phyloP scores from a whole-genome alignment of 2,113 vertebrate genomes.

The Mesitornis unicolor region DNA sequence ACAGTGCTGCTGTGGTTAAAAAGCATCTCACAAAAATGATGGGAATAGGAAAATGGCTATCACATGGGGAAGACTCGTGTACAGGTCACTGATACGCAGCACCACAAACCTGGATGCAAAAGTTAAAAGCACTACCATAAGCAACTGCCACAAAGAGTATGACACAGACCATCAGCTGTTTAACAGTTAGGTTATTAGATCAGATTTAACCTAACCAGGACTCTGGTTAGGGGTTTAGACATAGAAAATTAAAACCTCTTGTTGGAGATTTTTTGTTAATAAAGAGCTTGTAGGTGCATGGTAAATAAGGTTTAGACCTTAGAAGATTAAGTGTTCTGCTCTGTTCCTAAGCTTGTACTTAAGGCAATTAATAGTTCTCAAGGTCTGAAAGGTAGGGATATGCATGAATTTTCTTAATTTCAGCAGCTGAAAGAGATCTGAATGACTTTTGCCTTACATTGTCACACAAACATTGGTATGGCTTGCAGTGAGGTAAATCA shows the following conservation, averaged over 20 bases:
- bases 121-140: neutral
- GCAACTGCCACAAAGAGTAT: neutral
- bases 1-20: neutral
- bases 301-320: conserved; percentile 49
- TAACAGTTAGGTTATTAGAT: neutral
- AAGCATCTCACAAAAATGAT: neutral
- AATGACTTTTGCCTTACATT: neutral
- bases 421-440: neutral
- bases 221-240: neutral
- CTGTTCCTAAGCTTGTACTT: conserved; percentile 44
- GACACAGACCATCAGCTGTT: neutral
- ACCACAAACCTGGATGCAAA: neutral
- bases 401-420: conserved; percentile 32
- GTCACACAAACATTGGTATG: neutral
- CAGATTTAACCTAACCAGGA: neutral
- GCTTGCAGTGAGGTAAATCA: neutral
- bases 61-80: neutral
- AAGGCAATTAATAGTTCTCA: conserved; percentile 37
- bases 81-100: neutral
- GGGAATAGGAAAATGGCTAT: neutral
- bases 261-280: neutral
- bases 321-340: conserved; percentile 54
- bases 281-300: conserved; percentile 10
- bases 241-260: neutral
- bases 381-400: neutral